Evolutionary conservation across 2,797 vertebrate species (phyloP).

Genomic region (Hoplostethus mediterraneus): DNA sequence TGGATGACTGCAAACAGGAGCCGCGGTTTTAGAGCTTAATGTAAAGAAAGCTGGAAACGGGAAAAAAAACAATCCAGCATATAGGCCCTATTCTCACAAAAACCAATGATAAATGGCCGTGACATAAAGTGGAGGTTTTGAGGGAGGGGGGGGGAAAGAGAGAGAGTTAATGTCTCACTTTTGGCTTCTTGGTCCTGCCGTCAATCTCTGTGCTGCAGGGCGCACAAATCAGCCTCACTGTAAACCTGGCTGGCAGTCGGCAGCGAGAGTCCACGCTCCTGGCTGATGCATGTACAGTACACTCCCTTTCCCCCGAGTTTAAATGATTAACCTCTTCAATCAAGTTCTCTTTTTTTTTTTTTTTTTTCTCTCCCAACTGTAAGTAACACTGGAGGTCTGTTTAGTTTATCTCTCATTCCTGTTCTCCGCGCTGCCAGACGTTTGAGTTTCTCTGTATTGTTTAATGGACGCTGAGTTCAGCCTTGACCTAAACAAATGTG

Average conservation of each 20-base stretch:
- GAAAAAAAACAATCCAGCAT: neutral
- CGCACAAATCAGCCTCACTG: slow-evolving; percentile 56
- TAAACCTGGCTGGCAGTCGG: slow-evolving; percentile 46
- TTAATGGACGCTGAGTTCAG: slow-evolving; percentile 70
- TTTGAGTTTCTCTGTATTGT: slow-evolving; percentile 63
- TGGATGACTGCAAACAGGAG: slow-evolving; percentile 10
- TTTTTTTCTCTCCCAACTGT: slow-evolving; percentile 9
- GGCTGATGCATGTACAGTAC: slow-evolving; percentile 39
- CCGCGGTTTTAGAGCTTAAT: no score
- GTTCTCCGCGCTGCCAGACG: slow-evolving; percentile 47
- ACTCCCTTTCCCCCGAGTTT: slow-evolving; percentile 43
- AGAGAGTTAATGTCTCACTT: slow-evolving; percentile 27
- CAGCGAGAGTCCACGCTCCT: slow-evolving; percentile 36
- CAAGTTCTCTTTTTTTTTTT: slow-evolving; percentile 25
- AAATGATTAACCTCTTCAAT: slow-evolving; percentile 68
- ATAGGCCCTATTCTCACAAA: neutral
- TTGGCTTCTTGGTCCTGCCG: slow-evolving; percentile 39
- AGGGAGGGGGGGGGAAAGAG: no score
- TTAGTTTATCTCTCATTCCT: slow-evolving; percentile 65
- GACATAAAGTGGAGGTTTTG: slow-evolving; percentile 38
- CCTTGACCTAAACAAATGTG: slow-evolving; percentile 82
- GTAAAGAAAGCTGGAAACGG: neutral
- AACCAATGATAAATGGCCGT: neutral
- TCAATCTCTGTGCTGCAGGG: slow-evolving; percentile 45
- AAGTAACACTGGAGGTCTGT: slow-evolving; percentile 55